Percentiles rank a stretch among this genome's conserved stretches.
Conservation (phyloP, 1,140 invertebrate species). For the Neuroterus valhalla region DNA sequence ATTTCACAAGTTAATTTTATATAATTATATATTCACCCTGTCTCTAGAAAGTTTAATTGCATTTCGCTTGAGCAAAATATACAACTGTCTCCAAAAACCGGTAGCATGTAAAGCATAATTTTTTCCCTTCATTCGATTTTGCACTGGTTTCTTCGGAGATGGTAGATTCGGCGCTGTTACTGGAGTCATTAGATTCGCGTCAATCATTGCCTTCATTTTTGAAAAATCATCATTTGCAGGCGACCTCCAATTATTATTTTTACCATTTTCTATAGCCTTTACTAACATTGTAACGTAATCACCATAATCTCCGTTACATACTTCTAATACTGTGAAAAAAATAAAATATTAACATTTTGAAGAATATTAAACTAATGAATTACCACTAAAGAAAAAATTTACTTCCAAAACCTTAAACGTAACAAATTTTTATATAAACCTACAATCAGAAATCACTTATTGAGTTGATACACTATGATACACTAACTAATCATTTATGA, state of each 20-base stretch:
- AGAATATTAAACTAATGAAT: background rate
- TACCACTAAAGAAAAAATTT: background rate
- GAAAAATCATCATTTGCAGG: slow-evolving; percentile 37
- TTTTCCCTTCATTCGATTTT: slow-evolving; percentile 36
- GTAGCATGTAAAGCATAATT: slow-evolving; percentile 68
- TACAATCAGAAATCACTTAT: too few species aligned
- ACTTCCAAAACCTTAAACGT: too few species aligned
- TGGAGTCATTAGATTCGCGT: slow-evolving; percentile 47
- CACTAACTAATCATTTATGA: too few species aligned
- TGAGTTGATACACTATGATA: too few species aligned
- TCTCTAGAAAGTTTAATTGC: slow-evolving; percentile 72
- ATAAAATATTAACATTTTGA: slow-evolving; percentile 45
- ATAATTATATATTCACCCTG: slow-evolving; percentile 55
- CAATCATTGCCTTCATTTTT: slow-evolving; percentile 46
- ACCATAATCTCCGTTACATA: slow-evolving; percentile 88
- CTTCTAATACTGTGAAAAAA: slow-evolving; percentile 79
- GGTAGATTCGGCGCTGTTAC: slow-evolving; percentile 44
- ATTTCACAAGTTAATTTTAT: too few species aligned
- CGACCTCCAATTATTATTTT: slow-evolving; percentile 77
- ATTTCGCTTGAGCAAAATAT: slow-evolving; percentile 77
- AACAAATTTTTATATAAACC: too few species aligned
- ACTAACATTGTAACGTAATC: slow-evolving; percentile 77
- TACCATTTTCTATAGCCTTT: slow-evolving; percentile 82
- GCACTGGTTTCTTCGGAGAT: slow-evolving; percentile 6
- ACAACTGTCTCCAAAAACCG: slow-evolving; percentile 78